A percentile compares a stretch with the other conserved stretches of the same genome.
Evolutionary conservation across 92 coral and sea anemone species (phyloP).

Genomic region (Isaurus tuberculatus): DNA sequence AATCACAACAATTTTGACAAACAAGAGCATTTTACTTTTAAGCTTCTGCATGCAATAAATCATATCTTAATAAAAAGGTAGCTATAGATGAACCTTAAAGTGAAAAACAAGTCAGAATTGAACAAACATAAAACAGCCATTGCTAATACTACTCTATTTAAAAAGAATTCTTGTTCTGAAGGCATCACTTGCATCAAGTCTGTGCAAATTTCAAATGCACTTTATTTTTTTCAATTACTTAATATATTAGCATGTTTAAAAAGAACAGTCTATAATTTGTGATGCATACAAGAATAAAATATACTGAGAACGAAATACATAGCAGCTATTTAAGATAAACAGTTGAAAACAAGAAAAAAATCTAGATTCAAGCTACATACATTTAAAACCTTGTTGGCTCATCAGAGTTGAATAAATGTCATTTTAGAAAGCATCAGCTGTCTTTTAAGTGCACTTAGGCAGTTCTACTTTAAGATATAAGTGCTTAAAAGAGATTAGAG

Average conservation of each 20-base stretch:
- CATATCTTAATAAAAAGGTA: too few species aligned
- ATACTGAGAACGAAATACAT: not conserved
- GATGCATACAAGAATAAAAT: not conserved
- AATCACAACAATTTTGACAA: too few species aligned
- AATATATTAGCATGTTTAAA: not conserved
- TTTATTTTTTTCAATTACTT: not conserved
- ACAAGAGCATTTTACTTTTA: too few species aligned
- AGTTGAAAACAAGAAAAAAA: not conserved
- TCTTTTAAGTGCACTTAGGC: not conserved
- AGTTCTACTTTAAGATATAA: not conserved
- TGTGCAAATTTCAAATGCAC: not conserved
- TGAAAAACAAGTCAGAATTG: not conserved
- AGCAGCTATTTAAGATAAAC: not conserved
- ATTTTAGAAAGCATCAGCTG: conserved; percentile 2
- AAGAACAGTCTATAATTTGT: not conserved
- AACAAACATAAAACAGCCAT: not conserved
- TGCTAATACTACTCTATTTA: not conserved
- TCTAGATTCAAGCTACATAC: not conserved
- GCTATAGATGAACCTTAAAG: too few species aligned
- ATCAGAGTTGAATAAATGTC: not conserved
- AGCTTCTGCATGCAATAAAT: too few species aligned
- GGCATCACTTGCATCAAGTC: not conserved
- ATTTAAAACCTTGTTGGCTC: not conserved
- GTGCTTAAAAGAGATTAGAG: not conserved
- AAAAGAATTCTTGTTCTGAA: not conserved